Base-by-base conservation (phyloP, 2,113 vertebrate species). In the Propithecus coquereli region DNA sequence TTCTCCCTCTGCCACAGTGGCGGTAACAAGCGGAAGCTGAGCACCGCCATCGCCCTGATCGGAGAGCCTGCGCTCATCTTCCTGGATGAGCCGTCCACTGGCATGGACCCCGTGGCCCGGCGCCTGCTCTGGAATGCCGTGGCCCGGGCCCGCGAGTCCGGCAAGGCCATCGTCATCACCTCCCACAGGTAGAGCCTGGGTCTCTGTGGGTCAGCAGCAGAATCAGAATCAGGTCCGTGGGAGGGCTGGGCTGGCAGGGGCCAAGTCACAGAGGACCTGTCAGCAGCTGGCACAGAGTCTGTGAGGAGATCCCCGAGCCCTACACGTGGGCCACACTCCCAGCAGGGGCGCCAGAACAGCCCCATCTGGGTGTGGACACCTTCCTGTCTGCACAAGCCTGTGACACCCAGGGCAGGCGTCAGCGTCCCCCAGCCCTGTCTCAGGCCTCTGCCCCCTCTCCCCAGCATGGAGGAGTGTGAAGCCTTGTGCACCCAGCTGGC, bases 391-490 rank as follows among this genome's bases (percentile, higher is more conserved):
- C 59, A 34, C 7, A 47, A 52, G 30, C 13, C 8, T 79, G 32
- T 57, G 20, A 23, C 20, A 6, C 27, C 6, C 22, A 40, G 8
- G 61, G 59, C 14, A 17, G n/a, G 50, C 2, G 8, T 81, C 43
- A 25, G 45, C 37, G 4, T 70, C 16, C 54, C 93, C 66, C 54
- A 54, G 12, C 59, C 1, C 0, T 25, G 32, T 80, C 43, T 77
- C 65, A 93, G 65, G 88, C 92, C 43, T 6, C 79, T 0, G 30
- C 20, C 17, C 52, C 80, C 43, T 93, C 87, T 52, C 57, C 27
- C 30, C 98, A 99, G 99, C 98, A 99, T 99, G 99, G 99, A 99
- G 97, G 99, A 99, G 97, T 99, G 99, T 0, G 99, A 99, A 97
- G 99, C 99, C 0, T 98, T 99, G 89, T 99, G 99, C 85, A 99